phyloP scores from a whole-genome alignment of 2,113 vertebrate genomes.

The Pseudorhombus dupliciocellatus region DNA sequence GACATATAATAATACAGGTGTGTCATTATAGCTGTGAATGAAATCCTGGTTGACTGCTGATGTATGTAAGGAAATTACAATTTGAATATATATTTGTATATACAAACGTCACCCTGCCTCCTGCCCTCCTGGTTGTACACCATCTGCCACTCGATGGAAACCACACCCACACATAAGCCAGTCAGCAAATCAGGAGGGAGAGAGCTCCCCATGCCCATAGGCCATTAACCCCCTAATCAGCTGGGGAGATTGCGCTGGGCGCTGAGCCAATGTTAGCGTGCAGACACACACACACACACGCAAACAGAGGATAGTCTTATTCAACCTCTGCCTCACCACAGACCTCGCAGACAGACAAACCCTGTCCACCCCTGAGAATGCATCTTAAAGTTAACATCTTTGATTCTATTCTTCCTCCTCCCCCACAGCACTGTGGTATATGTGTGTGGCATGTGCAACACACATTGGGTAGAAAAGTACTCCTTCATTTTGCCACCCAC shows the following conservation, averaged over 20 bases:
- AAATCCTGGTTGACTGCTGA: neutral
- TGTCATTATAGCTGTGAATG: too few species aligned
- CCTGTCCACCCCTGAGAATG: conserved; percentile 13
- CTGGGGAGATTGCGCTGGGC: conserved; percentile 81
- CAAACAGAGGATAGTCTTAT: conserved; percentile 28
- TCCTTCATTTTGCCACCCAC: conserved; percentile 26
- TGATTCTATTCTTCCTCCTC: conserved; percentile 25
- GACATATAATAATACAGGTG: neutral
- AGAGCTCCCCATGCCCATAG: conserved; percentile 76
- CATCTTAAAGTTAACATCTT: conserved; percentile 47
- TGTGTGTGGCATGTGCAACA: conserved; percentile 9
- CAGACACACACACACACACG: conserved; percentile 24
- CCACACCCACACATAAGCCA: conserved; percentile 83
- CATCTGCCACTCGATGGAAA: conserved; percentile 91
- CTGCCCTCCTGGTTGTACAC: conserved; percentile 78
- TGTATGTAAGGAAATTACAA: neutral
- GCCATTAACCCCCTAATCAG: conserved; percentile 90
- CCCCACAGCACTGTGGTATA: conserved; percentile 13
- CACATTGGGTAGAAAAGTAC: conserved; percentile 6
- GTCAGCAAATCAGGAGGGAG: conserved; percentile 80
- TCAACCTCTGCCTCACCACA: conserved; percentile 38
- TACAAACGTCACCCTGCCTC: conserved; percentile 11
- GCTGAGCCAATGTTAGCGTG: conserved; percentile 63
- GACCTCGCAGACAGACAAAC: conserved; percentile 19
- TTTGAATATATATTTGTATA: conserved; percentile 8